Evolutionary conservation across 1,140 invertebrate species (phyloP).

Genomic region (Drosophila lini): DNA sequence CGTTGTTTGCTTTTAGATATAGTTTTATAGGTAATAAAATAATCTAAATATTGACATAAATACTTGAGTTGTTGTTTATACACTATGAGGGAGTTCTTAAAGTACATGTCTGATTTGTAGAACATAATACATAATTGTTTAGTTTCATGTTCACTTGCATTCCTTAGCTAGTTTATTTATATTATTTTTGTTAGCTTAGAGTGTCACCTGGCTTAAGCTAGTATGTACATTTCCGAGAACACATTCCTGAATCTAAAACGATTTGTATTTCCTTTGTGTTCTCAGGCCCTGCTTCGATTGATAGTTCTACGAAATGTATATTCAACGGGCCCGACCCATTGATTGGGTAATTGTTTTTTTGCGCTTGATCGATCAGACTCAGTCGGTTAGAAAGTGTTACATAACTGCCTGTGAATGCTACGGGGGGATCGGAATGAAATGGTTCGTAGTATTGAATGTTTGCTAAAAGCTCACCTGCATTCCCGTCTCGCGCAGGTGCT

Average conservation of each 20-base stretch:
- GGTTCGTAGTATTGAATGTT: background rate
- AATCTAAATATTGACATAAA: background rate
- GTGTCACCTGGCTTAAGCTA: background rate
- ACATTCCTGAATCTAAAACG: constrained; percentile 14
- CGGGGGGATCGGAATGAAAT: constrained; percentile 13
- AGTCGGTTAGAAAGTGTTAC: constrained; percentile 46
- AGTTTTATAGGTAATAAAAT: background rate
- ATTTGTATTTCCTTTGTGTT: constrained; percentile 7
- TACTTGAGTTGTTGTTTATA: background rate
- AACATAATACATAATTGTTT: too few relatives aligned
- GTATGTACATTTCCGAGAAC: background rate
- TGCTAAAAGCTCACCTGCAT: constrained; percentile 85
- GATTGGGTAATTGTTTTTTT: constrained; percentile 42
- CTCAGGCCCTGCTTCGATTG: constrained; percentile 58
- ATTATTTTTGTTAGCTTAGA: background rate
- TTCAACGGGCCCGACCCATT: constrained; percentile 18
- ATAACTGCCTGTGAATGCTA: constrained; percentile 9
- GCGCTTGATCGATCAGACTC: constrained; percentile 49
- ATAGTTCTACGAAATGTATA: constrained; percentile 34
- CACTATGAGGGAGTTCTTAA: too few relatives aligned
- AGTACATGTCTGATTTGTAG: too few relatives aligned
- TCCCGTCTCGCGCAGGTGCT: constrained; percentile 91
- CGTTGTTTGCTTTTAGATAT: background rate
- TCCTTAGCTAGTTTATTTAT: background rate
- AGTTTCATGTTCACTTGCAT: background rate